Conservation (phyloP, 2,113 vertebrate species). For the Tachysurus vachellii region DNA sequence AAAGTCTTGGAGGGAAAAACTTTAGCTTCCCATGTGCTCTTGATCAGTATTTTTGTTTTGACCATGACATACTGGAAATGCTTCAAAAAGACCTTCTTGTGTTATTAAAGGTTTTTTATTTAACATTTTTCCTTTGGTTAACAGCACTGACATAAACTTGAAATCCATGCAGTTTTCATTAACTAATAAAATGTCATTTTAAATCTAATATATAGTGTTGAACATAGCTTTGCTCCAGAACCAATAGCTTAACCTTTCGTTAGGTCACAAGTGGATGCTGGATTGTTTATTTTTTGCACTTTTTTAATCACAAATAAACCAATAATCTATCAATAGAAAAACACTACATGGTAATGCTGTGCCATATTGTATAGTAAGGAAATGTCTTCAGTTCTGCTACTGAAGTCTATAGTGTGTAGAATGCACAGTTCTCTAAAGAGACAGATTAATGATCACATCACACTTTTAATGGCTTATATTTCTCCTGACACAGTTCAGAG, state of each 20-base stretch:
- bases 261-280: not conserved
- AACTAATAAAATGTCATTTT: not conserved
- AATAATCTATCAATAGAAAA: not conserved
- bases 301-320: not conserved
- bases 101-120: not conserved
- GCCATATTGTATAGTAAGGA: not conserved
- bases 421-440: not conserved
- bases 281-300: not conserved
- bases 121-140: not conserved
- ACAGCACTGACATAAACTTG: not conserved
- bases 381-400: not conserved
- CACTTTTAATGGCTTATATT: not conserved
- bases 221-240: not conserved
- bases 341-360: not conserved
- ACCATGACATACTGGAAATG: not conserved
- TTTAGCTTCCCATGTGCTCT: not conserved
- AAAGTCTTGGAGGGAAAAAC: not conserved
- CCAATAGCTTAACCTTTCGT: not conserved
- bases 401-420: not conserved
- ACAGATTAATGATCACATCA: not conserved
- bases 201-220: slow-evolving; percentile 1
- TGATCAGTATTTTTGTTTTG: slow-evolving; percentile 19
- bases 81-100: not conserved
- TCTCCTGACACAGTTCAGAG: not conserved
- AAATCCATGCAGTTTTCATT: slow-evolving; percentile 8